Evolutionary conservation across 2,888 invertebrate genomes (phyloP).

Genomic region (Colletes collaris): DNA sequence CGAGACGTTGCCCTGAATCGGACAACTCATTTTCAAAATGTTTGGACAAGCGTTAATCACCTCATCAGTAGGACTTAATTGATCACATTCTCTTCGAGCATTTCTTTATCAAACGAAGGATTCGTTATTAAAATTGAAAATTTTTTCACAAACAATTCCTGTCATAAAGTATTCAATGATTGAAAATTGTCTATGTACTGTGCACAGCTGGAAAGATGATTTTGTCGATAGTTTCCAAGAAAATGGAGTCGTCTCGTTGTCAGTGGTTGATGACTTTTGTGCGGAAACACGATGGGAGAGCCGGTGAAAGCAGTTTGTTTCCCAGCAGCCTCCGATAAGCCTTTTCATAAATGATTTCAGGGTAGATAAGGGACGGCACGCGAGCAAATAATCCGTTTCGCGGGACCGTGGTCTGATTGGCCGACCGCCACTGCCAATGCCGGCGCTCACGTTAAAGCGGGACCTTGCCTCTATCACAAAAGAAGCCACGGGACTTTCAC

Average conservation of each 20-base stretch:
- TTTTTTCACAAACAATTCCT: too few species aligned
- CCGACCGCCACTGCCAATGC: conserved; percentile 65
- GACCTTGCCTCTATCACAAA: conserved; percentile 48
- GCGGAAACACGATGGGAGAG: conserved; percentile 42
- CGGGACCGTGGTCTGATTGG: conserved; percentile 28
- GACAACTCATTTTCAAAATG: background rate
- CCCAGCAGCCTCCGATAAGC: conserved; percentile 27
- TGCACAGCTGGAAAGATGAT: too few species aligned
- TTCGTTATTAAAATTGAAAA: too few species aligned
- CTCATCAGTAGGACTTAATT: too few species aligned
- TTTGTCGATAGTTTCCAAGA: too few species aligned
- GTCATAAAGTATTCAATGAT: too few species aligned
- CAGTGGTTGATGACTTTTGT: too few species aligned
- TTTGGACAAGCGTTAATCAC: too few species aligned
- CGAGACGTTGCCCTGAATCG: conserved; percentile 14
- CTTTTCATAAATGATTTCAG: conserved; percentile 23
- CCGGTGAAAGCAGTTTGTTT: conserved; percentile 69
- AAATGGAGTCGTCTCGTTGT: too few species aligned
- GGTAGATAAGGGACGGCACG: conserved; percentile 54
- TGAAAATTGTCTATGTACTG: too few species aligned
- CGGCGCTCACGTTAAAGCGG: conserved; percentile 47
- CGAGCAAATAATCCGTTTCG: conserved; percentile 52
- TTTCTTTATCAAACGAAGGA: too few species aligned
- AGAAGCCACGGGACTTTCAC: conserved; percentile 58
- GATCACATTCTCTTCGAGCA: too few species aligned